Conservation (phyloP, 2,797 vertebrate genomes). For the Manis javanica region DNA sequence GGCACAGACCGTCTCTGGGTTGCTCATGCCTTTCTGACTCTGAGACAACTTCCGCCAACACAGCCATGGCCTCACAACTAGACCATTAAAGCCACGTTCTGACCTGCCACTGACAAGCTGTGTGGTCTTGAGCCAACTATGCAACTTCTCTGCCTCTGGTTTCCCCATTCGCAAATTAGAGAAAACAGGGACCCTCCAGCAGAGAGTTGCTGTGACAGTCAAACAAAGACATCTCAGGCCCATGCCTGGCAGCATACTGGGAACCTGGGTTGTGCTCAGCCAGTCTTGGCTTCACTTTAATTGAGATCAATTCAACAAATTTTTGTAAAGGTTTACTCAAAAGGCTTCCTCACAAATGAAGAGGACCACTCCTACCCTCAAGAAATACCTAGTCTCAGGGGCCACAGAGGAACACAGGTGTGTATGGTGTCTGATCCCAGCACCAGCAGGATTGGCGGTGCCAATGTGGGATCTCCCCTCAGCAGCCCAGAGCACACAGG, state of each 20-base stretch:
- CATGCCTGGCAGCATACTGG: fast-evolving
- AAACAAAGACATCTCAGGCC: not conserved
- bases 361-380: not conserved
- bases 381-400: not conserved
- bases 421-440: too few species aligned
- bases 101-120: not conserved
- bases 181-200: not conserved
- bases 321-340: not conserved
- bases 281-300: not conserved
- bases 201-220: fast-evolving
- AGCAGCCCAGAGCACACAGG: too few species aligned
- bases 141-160: not conserved
- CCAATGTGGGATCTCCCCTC: too few species aligned
- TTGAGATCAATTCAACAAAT: not conserved
- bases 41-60: not conserved
- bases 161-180: not conserved
- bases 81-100: not conserved
- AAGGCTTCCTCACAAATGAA: not conserved
- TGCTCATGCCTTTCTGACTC: not conserved
- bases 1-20: not conserved
- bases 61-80: not conserved
- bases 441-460: too few species aligned
- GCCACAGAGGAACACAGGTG: too few species aligned
- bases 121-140: not conserved
- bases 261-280: not conserved